phyloP scores from a whole-genome alignment of 2,797 vertebrate species.

The Clarias fuscus region DNA sequence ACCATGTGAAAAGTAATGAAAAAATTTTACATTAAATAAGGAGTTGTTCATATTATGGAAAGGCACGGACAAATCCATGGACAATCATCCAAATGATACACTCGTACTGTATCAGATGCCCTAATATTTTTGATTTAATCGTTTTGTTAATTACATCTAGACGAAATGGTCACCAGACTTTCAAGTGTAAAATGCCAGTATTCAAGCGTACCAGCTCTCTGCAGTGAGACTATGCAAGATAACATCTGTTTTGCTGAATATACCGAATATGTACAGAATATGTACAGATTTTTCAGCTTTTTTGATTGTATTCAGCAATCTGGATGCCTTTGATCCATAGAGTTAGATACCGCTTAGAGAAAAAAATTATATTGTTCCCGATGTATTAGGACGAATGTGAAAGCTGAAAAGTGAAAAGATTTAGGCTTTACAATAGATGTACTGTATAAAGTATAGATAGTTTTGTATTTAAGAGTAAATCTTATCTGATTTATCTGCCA shows the following conservation, averaged over 20 bases:
- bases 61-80: background rate
- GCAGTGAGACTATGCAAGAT: background rate
- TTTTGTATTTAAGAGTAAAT: background rate
- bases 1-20: slow-evolving; percentile 16
- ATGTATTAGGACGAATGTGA: background rate
- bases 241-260: slow-evolving; percentile 31
- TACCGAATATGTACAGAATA: background rate
- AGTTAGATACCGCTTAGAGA: background rate
- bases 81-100: background rate
- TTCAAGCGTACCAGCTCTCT: slow-evolving; percentile 29
- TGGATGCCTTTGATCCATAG: background rate
- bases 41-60: slow-evolving; percentile 1
- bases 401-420: background rate
- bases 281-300: background rate
- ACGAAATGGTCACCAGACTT: slow-evolving; percentile 36
- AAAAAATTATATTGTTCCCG: background rate
- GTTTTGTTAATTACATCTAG: slow-evolving; percentile 16
- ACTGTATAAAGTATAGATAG: background rate
- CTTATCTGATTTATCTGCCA: background rate
- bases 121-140: background rate
- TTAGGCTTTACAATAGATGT: background rate
- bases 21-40: background rate
- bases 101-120: background rate
- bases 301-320: background rate
- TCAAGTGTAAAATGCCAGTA: slow-evolving; percentile 31